Conservation (phyloP, 2,113 vertebrate genomes). For the Alectura lathami region DNA sequence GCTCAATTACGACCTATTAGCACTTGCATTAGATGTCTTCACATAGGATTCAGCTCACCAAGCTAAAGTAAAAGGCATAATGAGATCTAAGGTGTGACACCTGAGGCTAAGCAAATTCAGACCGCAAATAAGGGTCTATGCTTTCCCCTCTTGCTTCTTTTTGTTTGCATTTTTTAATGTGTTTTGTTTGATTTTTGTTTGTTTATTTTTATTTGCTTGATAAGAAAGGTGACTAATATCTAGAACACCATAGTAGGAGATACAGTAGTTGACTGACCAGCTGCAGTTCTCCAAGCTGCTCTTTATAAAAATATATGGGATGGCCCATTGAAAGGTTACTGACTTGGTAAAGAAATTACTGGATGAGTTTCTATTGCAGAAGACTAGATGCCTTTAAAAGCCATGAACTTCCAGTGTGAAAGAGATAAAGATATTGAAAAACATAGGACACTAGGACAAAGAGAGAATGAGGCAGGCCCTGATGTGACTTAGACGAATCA, state of each 20-base stretch:
- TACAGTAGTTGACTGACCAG: background rate
- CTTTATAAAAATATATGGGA: background rate
- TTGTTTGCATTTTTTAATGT: background rate
- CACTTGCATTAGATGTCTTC: background rate
- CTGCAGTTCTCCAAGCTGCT: background rate
- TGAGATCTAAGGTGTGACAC: background rate
- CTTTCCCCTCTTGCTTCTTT: background rate
- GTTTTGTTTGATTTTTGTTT: background rate
- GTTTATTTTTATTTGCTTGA: background rate
- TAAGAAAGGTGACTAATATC: background rate
- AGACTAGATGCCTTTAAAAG: background rate
- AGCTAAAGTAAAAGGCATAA: background rate
- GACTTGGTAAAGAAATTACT: background rate
- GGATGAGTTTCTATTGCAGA: background rate
- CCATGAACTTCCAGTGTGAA: background rate
- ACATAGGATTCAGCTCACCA: background rate
- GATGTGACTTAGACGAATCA: slow-evolving; percentile 12
- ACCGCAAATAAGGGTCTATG: background rate
- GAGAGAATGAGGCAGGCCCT: background rate
- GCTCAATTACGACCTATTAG: background rate
- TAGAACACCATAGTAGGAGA: background rate
- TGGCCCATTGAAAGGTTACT: background rate
- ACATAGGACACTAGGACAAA: background rate
- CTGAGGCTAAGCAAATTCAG: background rate
- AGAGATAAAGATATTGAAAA: background rate